Base-by-base conservation (phyloP, 2,888 invertebrate species). In the Synanthedon andrenaeformis region DNA sequence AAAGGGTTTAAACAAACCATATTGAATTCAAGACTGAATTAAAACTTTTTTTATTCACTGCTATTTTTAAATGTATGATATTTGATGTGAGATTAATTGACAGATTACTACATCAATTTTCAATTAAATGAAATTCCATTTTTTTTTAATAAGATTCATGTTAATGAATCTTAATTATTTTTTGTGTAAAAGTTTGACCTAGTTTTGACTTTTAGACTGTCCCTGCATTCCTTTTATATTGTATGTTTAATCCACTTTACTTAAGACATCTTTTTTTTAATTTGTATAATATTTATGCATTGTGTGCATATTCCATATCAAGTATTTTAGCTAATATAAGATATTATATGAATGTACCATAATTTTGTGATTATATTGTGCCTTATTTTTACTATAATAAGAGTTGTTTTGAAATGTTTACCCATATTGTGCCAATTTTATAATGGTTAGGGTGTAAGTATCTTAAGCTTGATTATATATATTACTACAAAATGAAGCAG, bases 1-100 rank as follows among this genome's bases (percentile, higher is more conserved):
- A 95, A 90, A 90, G 92, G 82, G 94, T 95, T 78, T 94, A 90
- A 79, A 55, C 23, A 42, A 57, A 35, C 45, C 14, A 14, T 14
- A 45, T 13, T 35, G 14, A 45, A 42, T 52, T 17, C 35, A 76
- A 76, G 76, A 79, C 77, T 77, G 76, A 79, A 79, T 76, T 77
- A 76, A 79, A 45, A 13, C 14, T 45, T 45, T 45, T n/a, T 45
- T 6, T 13, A 45, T 45, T 45, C 13, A 13, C 45, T 11, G 13
- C 42, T 45, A 45, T 13, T 45, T 45, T 13, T 45, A 6, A 14
- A 45, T 35, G 35, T 10, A 35, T 35, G 8, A 35, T 35, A 35
- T 35, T 35, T 35, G 35, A 35, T 35, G 35, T 10, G 35, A 35
- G 35, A 35, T 35, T 23, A 23, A 35, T 8, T 35, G 10, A 35